These are phyloP conservation scores for Danio choprae DNA, from an alignment of 2,797 vertebrate species.

Conservation along the genomic window DNA sequence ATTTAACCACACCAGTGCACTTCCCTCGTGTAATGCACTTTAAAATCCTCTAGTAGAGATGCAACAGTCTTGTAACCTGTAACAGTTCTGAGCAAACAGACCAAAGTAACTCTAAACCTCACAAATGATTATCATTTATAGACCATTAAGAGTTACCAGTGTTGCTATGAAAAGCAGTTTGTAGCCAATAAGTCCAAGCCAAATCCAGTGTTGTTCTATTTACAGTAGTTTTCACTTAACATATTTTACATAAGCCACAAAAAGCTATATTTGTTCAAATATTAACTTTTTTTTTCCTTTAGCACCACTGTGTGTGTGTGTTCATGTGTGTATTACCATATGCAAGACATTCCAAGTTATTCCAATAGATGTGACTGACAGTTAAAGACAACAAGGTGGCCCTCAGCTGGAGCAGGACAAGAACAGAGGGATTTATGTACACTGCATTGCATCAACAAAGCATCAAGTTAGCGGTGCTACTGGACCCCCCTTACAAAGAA, in stretches of 20 bases:
- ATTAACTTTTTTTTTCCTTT: slow-evolving; percentile 4
- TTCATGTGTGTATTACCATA: slow-evolving; percentile 3
- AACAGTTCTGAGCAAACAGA: slow-evolving; percentile 30
- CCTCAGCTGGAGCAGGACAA: not conserved
- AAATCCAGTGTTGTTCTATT: slow-evolving; percentile 10
- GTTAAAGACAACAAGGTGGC: not conserved
- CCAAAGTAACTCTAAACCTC: not conserved
- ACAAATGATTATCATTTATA: slow-evolving; percentile 9
- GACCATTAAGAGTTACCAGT: slow-evolving; percentile 26
- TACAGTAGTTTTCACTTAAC: slow-evolving; percentile 15
- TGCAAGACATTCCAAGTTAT: not conserved
- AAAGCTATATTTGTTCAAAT: not conserved
- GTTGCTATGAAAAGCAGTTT: slow-evolving; percentile 11
- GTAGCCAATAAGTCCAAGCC: not conserved
- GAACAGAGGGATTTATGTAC: slow-evolving; percentile 1
- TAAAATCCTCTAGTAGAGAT: slow-evolving; percentile 27
- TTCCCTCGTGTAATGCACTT: slow-evolving; percentile 4
- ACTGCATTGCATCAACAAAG: not conserved
- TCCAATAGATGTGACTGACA: slow-evolving; percentile 33
- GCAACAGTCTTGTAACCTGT: slow-evolving; percentile 43
- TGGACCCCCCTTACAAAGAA: not conserved
- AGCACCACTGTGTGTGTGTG: too few relatives aligned
- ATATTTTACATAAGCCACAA: slow-evolving; percentile 25
- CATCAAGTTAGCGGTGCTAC: not conserved
- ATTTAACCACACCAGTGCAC: not conserved